These are phyloP conservation scores for Gymnocheta viridis DNA, from an alignment of 2,888 invertebrate genomes.

Conservation along the genomic window DNA sequence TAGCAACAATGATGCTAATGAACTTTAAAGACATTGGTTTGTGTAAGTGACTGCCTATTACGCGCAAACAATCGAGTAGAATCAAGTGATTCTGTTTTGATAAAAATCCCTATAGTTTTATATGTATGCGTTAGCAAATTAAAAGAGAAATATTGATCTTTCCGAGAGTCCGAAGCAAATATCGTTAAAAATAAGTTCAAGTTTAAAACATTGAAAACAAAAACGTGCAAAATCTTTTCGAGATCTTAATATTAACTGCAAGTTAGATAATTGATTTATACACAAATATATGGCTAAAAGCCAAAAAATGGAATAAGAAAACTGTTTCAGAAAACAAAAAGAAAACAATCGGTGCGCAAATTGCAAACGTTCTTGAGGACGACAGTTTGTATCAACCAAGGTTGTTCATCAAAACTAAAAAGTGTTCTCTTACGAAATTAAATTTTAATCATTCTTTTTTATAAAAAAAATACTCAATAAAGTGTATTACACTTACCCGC, in stretches of 20 bases:
- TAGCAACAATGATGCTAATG: no score
- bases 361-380: conserved; percentile 27
- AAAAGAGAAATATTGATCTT: neutral
- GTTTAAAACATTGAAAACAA: conserved; percentile 48
- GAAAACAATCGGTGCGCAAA: conserved; percentile 4
- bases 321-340: neutral
- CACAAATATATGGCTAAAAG: conserved; percentile 71
- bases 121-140: no score
- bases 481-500: no score
- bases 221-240: conserved; percentile 51
- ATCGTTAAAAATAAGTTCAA: conserved; percentile 45
- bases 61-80: no score
- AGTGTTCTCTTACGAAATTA: no score
- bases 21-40: no score
- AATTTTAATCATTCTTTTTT: no score
- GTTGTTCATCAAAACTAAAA: conserved; percentile 34
- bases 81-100: no score
- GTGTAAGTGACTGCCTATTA: no score
- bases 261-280: conserved; percentile 52
- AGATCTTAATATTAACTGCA: conserved; percentile 39
- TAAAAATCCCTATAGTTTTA: no score
- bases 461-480: no score
- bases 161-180: neutral
- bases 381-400: conserved; percentile 35
- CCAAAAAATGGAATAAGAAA: conserved; percentile 53